Conservation (phyloP, 2,113 vertebrate species). For the Pangasianodon hypophthalmus region DNA sequence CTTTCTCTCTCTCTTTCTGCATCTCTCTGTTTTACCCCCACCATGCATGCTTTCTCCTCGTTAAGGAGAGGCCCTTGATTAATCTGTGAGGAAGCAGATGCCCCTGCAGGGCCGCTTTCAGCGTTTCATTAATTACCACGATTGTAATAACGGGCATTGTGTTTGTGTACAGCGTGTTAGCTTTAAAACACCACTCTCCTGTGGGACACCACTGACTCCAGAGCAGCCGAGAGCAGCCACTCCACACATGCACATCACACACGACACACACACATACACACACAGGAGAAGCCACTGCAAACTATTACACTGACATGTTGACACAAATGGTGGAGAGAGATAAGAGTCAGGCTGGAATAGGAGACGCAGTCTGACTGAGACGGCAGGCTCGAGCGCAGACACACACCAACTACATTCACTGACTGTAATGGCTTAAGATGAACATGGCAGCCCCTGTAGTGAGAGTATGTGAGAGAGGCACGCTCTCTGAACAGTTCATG, state of each 20-base stretch:
- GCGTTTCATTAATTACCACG: slow-evolving; percentile 76
- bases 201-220: slow-evolving; percentile 50
- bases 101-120: slow-evolving; percentile 64
- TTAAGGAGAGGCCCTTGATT: slow-evolving; percentile 63
- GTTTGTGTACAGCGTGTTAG: slow-evolving; percentile 57
- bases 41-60: slow-evolving; percentile 47
- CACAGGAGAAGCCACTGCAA: slow-evolving; percentile 27
- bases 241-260: slow-evolving; percentile 13
- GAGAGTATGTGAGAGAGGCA: background rate
- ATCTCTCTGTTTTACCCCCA: slow-evolving; percentile 31
- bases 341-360: slow-evolving; percentile 40
- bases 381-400: slow-evolving; percentile 11
- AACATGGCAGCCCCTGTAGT: slow-evolving; percentile 31
- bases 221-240: slow-evolving; percentile 45
- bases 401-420: slow-evolving; percentile 18
- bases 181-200: slow-evolving; percentile 53
- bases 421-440: slow-evolving; percentile 36
- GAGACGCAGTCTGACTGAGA: slow-evolving; percentile 18
- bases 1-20: background rate
- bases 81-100: slow-evolving; percentile 61
- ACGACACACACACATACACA: slow-evolving; percentile 2
- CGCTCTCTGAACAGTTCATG: background rate
- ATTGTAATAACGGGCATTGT: slow-evolving; percentile 71
- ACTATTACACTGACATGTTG: slow-evolving; percentile 37
- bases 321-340: slow-evolving; percentile 36